A percentile compares a stretch with the other conserved stretches of the same genome.
These are phyloP conservation scores for Alcedo quadribrachys DNA, from an alignment of 2,797 vertebrate genomes.

Conservation along the genomic window DNA sequence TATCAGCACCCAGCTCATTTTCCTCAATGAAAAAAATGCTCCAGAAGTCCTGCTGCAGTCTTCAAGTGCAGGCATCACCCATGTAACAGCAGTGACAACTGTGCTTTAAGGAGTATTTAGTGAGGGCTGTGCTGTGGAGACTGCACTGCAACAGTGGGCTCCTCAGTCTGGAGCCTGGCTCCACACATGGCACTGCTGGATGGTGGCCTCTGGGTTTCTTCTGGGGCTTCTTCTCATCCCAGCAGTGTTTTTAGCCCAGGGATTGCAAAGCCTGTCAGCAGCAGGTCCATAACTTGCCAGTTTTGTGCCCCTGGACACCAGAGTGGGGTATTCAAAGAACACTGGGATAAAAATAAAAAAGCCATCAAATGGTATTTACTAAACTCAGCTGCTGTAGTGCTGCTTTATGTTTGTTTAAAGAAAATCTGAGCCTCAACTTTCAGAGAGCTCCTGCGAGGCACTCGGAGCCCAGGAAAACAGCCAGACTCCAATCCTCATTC, in stretches of 20 bases:
- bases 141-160: not conserved
- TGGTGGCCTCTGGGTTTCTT: not conserved
- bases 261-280: not conserved
- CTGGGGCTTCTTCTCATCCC: not conserved
- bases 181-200: not conserved
- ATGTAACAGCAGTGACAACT: not conserved
- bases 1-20: not conserved
- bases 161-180: not conserved
- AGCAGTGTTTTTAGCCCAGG: not conserved
- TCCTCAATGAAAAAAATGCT: not conserved
- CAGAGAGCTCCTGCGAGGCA: not conserved
- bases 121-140: not conserved
- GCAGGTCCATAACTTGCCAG: not conserved
- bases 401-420: not conserved
- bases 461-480: not conserved
- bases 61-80: not conserved
- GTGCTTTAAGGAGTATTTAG: not conserved
- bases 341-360: not conserved
- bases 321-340: not conserved
- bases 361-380: not conserved
- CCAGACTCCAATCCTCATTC: not conserved
- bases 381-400: not conserved
- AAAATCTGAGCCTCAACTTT: not conserved
- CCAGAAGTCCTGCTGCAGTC: not conserved
- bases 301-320: not conserved